Evolutionary conservation across 2,888 invertebrate species (phyloP).

Genomic region (Laothoe populi): DNA sequence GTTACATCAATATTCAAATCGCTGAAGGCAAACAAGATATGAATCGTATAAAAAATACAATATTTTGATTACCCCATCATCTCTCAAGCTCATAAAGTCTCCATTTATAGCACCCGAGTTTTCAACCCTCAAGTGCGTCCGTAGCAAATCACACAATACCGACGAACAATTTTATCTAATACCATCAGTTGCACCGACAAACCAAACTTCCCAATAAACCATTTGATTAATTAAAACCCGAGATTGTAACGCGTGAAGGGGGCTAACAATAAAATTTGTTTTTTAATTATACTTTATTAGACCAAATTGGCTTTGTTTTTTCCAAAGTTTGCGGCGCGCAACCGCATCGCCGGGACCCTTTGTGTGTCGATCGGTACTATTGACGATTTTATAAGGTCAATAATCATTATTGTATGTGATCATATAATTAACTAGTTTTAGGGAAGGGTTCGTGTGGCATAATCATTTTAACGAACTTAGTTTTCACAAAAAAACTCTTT

Average conservation of each 20-base stretch:
- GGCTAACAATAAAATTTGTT: constrained; percentile 75
- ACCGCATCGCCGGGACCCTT: constrained; percentile 68
- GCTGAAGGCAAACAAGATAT: constrained; percentile 1
- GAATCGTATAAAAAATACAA: constrained; percentile 43
- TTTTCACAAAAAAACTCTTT: constrained; percentile 12
- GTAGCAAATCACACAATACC: constrained; percentile 71
- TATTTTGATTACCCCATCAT: constrained; percentile 42
- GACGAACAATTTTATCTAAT: constrained; percentile 60
- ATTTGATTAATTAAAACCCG: constrained; percentile 76
- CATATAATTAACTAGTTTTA: constrained; percentile 77
- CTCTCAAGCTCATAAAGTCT: constrained; percentile 50
- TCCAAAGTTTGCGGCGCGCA: constrained; percentile 53
- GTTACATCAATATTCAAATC: not conserved
- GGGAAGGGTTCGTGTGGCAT: constrained; percentile 51
- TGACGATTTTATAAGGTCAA: constrained; percentile 83
- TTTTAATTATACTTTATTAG: constrained; percentile 81
- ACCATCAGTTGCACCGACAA: constrained; percentile 61
- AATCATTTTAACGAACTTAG: constrained; percentile 36
- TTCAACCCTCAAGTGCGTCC: constrained; percentile 58
- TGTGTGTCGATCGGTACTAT: constrained; percentile 71
- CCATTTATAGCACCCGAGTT: constrained; percentile 68
- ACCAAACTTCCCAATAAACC: constrained; percentile 56
- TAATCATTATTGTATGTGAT: constrained; percentile 79
- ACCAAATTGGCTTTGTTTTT: constrained; percentile 79
- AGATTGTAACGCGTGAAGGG: constrained; percentile 70